Conservation (phyloP, 2,113 vertebrate genomes). For the Catagonus wagneri region DNA sequence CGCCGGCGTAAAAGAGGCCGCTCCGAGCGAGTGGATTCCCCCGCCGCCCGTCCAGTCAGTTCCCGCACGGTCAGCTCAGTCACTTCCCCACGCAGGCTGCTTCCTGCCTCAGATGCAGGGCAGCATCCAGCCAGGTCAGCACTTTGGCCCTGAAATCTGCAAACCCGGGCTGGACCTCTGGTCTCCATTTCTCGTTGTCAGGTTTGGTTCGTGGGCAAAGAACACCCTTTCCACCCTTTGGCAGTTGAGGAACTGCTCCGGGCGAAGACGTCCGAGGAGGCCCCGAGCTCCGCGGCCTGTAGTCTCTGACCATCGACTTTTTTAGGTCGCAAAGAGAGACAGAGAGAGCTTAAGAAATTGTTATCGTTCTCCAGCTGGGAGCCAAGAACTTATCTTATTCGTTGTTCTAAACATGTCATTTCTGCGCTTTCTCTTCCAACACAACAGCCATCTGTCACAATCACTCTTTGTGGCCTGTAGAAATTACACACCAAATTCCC, state of each 20-base stretch:
- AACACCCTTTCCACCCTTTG: not conserved
- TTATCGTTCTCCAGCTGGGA: conserved; percentile 62
- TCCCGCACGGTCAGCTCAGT: not conserved
- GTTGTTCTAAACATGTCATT: conserved; percentile 74
- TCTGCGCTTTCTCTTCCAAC: conserved; percentile 59
- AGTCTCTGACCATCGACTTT: not conserved
- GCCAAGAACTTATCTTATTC: conserved; percentile 69
- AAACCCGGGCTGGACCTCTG: not conserved
- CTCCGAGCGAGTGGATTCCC: not conserved
- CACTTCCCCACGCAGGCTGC: not conserved
- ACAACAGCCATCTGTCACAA: conserved; percentile 63
- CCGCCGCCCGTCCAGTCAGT: not conserved
- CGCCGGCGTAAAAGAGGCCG: not conserved
- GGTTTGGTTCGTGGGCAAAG: not conserved
- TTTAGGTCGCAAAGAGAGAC: conserved; percentile 36
- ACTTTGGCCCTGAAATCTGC: not conserved
- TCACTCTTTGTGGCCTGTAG: conserved; percentile 56
- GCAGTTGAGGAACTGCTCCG: not conserved
- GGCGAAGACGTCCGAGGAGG: not conserved
- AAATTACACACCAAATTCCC: conserved; percentile 48
- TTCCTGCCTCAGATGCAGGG: not conserved
- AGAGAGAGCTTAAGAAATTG: not conserved
- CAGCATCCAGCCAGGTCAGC: not conserved
- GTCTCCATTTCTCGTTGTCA: not conserved
- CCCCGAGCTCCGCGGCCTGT: not conserved